Base-by-base conservation (phyloP, 2,888 invertebrate genomes). In the Cistogaster globosa region DNA sequence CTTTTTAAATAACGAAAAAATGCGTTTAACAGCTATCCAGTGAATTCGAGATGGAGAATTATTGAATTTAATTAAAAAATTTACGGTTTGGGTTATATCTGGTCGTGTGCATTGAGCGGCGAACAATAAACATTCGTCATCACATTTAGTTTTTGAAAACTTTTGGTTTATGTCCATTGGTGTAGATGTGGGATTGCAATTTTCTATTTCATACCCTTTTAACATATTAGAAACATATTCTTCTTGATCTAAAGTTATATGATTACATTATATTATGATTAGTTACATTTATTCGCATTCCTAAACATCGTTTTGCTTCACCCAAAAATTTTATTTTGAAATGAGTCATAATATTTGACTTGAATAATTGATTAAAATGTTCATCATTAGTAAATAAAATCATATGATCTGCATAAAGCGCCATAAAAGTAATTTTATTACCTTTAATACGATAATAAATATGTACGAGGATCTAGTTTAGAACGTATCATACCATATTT, bases 51-150 rank as follows among this genome's bases (percentile, higher is more conserved):
- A 77, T 1, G 83, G 85, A 69, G 75, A 68, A 7, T 71, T 60
- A 58, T 80, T 82, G 65, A 81, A 84, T 58, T 77, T 78, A 20
- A 82, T 86, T 51, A 86, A 60, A 16, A 62, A 65, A 75, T 80
- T 82, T n/a, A 86, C 85, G 60, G 84, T 4, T 26, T 26, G 26
- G 2, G 26, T 26, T 26, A 26, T 26, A 60, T 86, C 79, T 4
- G 84, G 80, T 20, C 80, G 53, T 1, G 83, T 84, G 38, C 80
- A 57, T 76, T 83, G 85, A 18, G 83, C 83, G 18, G 82, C 75
- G 22, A 83, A 82, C 26, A 86, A 57, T 57, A 86, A 76, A 32
- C 83, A 48, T 12, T 71, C 58, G 18, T 65, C 45, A 63, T 65
- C 57, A 32, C 45, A 12, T 18, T 69, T 38, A 38, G 32, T 48